Percentiles rank a stretch among this genome's conserved stretches.
phyloP scores from a whole-genome alignment of 2,797 vertebrate species.

The Neoniphon sammara region DNA sequence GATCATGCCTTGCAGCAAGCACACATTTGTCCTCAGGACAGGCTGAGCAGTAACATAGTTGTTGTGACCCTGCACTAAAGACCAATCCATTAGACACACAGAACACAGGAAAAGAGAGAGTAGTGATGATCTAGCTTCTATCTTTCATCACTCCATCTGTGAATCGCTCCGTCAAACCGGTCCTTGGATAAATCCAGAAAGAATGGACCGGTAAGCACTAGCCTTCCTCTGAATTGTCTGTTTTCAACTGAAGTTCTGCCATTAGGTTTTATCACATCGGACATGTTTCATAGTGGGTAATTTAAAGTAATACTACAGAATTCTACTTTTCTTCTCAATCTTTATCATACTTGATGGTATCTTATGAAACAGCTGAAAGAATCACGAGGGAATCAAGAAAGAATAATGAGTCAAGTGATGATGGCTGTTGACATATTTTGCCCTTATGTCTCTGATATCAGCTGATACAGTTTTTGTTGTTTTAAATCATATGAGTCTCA shows the following conservation, averaged over 20 bases:
- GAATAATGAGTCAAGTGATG: not conserved
- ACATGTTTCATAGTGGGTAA: not conserved
- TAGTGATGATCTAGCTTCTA: conserved; percentile 5
- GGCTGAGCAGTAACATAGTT: conserved; percentile 43
- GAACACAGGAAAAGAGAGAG: conserved; percentile 26
- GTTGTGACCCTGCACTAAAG: conserved; percentile 13
- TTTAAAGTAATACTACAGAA: not conserved
- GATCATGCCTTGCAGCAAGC: conserved; percentile 12
- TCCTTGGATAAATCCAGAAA: conserved; percentile 37
- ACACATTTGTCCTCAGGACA: conserved; percentile 30
- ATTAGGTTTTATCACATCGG: conserved; percentile 28
- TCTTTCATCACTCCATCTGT: conserved; percentile 39
- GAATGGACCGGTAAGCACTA: conserved; percentile 14
- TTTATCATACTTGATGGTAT: conserved; percentile 19
- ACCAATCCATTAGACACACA: conserved; percentile 27
- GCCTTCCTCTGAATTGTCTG: not conserved
- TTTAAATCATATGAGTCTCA: conserved; percentile 25
- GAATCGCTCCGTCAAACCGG: conserved; percentile 13
- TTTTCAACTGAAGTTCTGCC: conserved; percentile 24
- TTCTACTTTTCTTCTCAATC: conserved; percentile 8
- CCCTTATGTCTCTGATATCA: conserved; percentile 16
- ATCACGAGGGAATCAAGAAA: conserved; percentile 23
- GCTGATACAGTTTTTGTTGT: conserved; percentile 11
- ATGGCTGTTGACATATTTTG: conserved; percentile 1
- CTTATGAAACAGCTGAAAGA: conserved; percentile 24